These are phyloP conservation scores for Heliconius congener DNA, from an alignment of 1,140 invertebrate genomes.

Conservation along the genomic window DNA sequence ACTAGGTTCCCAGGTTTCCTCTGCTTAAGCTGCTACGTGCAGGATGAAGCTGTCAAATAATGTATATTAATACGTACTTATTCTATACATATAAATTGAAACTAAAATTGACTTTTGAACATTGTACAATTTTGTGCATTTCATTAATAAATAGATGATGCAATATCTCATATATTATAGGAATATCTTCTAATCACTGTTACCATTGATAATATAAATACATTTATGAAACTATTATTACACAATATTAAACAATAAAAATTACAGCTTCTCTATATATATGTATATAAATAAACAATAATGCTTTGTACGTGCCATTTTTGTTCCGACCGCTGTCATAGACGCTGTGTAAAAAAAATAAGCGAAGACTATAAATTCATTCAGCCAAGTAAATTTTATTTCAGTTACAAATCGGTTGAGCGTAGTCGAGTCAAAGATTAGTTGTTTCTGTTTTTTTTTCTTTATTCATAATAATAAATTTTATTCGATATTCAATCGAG, in stretches of 20 bases:
- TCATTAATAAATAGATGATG: slow-evolving; percentile 1
- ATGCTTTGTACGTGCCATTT: slow-evolving; percentile 7
- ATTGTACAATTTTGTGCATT: not conserved
- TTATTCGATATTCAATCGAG: slow-evolving; percentile 42
- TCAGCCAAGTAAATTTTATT: slow-evolving; percentile 10
- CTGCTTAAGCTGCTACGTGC: no score
- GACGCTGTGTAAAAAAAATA: slow-evolving; percentile 11
- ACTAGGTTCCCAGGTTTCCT: no score
- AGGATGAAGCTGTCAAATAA: no score
- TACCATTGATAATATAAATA: slow-evolving; percentile 20
- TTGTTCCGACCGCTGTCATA: slow-evolving; percentile 21
- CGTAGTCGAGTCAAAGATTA: not conserved
- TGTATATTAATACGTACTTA: no score
- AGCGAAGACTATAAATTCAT: slow-evolving; percentile 9
- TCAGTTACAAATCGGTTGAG: slow-evolving; percentile 1
- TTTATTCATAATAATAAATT: slow-evolving; percentile 34
- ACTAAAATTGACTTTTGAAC: not conserved
- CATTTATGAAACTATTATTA: slow-evolving; percentile 23
- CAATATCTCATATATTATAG: not conserved
- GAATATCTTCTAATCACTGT: slow-evolving; percentile 20
- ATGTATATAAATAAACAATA: slow-evolving; percentile 23
- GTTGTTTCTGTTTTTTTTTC: slow-evolving; percentile 32
- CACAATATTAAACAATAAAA: slow-evolving; percentile 35
- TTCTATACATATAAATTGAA: not conserved
- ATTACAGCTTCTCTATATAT: not conserved